Percentiles rank a stretch among this genome's conserved stretches.
Conservation (phyloP, 2,888 invertebrate genomes). For the Danaus chrysippus region DNA sequence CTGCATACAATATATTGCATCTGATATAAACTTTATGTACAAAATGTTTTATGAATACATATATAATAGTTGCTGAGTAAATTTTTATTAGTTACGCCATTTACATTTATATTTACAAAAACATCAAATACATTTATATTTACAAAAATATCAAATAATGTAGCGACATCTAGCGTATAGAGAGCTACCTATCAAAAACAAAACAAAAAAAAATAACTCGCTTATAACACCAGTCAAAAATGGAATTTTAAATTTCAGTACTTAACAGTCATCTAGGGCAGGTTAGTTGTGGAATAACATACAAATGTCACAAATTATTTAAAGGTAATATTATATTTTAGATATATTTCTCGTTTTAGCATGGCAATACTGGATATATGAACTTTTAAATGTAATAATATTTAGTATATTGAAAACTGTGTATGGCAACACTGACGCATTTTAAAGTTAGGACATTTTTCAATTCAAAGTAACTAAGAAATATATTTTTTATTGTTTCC, state of each 20-base stretch:
- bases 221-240: conserved; percentile 44
- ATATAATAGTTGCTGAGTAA: too few relatives aligned
- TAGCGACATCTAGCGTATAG: conserved; percentile 40
- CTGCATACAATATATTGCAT: too few relatives aligned
- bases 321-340: conserved; percentile 21
- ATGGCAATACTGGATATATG: conserved; percentile 1
- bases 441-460: background rate
- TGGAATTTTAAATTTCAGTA: conserved; percentile 37
- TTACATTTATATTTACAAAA: too few relatives aligned
- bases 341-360: background rate
- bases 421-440: conserved; percentile 1
- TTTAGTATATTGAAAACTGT: background rate
- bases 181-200: conserved; percentile 61
- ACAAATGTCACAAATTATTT: conserved; percentile 41
- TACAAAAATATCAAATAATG: conserved; percentile 19
- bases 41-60: too few relatives aligned
- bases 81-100: conserved; percentile 10
- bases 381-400: background rate
- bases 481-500: conserved; percentile 8
- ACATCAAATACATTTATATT: too few relatives aligned
- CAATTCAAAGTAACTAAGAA: background rate
- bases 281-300: conserved; percentile 42
- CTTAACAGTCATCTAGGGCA: conserved; percentile 38
- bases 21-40: too few relatives aligned
- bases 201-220: conserved; percentile 32